Evolutionary conservation across 2,888 invertebrate species (phyloP), one percentile per base, ranked within the genome.

Genomic region (Mechanitis messenoides): DNA sequence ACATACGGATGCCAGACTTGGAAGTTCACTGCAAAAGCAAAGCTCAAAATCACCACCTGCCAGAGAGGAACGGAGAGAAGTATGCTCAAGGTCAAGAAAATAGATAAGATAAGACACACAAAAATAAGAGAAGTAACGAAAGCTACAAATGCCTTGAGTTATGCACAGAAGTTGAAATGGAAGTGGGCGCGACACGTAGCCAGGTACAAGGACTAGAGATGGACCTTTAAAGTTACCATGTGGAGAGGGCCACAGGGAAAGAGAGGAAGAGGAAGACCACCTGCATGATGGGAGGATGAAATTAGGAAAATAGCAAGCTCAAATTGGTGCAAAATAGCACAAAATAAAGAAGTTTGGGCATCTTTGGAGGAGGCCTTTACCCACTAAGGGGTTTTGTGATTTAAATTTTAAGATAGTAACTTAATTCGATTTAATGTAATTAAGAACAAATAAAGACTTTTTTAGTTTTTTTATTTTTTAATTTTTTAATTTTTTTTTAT

Each of bases 71-170:
- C 58, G n/a, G 59, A 61, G 38, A 46, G 63, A 1, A 63, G 63
- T 45, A 63, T 63, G 63, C 57, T 63, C 3, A 60, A 58, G 5
- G 33, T 64, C 28, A 60, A 46, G 33, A 64, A 61, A 53, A 28
- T 56, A 11, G 53, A 64, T 6, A 61, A 61, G 31, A 61, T 61
- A 56, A 33, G 53, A 53, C 64, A 61, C 56, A 61, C 58, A 53
- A 61, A 46, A 53, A 64, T 64, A 53, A 60, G 61, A 33, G 9
- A 45, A 20, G 53, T 38, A 33, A 59, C 63, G 6, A 55, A 55
- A 35, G 55, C 38, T 12, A 55, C 55, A 35, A 35, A 55, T 12
- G 55, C 55, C 3, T 35, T 55, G 38, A 55, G 9, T 5, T 55
- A 35, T n/a, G 55, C 55, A 55, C 35, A 35, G 33, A 55, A 55